Base-by-base conservation (phyloP, 2,797 vertebrate genomes). In the Prunella strophiata region DNA sequence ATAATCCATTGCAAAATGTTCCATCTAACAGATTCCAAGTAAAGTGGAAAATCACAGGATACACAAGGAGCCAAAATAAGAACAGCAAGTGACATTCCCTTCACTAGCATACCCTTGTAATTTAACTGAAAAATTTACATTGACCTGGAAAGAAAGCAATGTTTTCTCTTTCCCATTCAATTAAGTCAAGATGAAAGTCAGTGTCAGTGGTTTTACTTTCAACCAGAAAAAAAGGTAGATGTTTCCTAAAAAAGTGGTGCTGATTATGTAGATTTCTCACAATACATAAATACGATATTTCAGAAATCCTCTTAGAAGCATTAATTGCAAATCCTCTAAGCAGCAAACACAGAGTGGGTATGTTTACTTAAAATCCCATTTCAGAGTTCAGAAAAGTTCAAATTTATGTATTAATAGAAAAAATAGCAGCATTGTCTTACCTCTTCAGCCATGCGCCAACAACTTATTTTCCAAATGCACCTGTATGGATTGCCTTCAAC, bases 401-500 rank as follows among this genome's bases (percentile, higher is more conserved):
- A 23, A 57, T 52, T 58, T 29, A 22, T 52, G 17, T 16, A 58
- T 43, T 61, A 87, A 11, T 4, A 91, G 13, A 36, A 89, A 73
- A 27, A 19, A 89, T 51, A 52, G 21, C 26, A 73, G 59, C 42
- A 42, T 21, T 52, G 81, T 90, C 97, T 98, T 96, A 99, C 99
- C 98, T 99, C 99, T 94, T 99, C 99, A 67, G 99, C 99, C 98
- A 99, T 98, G 91, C 99, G 98, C 99, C 99, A 99, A 94, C 99
- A 99, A 94, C 99, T 99, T 72, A 98, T 98, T 98, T 99, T 99
- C 99, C 99, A 99, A 96, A 99, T 98, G 51, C 98, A 98, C 85
- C 99, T 98, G 47, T 99, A 98, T 20, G 99, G 99, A 97, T 99
- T 99, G 81, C 99, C 99, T 97, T 99, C 98, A n/a, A 99, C 99